A percentile compares a stretch with the other conserved stretches of the same genome.
Conservation (phyloP, 2,888 invertebrate species). For the Acronicta psi region DNA sequence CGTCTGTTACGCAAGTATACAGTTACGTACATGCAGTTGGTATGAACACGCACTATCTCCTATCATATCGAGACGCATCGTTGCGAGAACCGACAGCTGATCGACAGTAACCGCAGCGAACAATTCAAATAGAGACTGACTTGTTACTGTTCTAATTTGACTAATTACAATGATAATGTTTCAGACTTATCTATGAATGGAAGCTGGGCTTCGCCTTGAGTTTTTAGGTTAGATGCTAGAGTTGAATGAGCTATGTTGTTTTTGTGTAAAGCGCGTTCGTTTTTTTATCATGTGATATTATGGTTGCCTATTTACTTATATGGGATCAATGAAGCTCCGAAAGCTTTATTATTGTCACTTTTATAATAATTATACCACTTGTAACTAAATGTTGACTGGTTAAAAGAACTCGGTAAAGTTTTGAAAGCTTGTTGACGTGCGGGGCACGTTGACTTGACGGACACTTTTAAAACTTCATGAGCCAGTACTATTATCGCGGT, state of each 20-base stretch:
- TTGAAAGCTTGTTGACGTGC: not conserved
- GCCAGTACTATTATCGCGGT: not conserved
- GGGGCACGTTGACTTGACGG: too few species aligned
- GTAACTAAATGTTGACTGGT: too few species aligned
- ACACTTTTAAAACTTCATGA: too few species aligned
- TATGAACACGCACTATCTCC: slow-evolving; percentile 82
- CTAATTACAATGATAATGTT: slow-evolving; percentile 42
- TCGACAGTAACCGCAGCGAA: slow-evolving; percentile 61
- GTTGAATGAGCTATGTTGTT: not conserved
- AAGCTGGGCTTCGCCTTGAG: slow-evolving; percentile 11
- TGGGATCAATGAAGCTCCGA: too few species aligned
- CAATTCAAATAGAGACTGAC: slow-evolving; percentile 13
- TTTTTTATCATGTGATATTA: too few species aligned
- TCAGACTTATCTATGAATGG: slow-evolving; percentile 21
- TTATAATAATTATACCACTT: too few species aligned
- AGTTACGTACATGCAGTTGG: slow-evolving; percentile 71
- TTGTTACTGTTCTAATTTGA: slow-evolving; percentile 31
- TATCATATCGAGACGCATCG: slow-evolving; percentile 80
- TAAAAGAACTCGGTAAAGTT: not conserved
- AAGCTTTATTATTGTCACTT: too few species aligned
- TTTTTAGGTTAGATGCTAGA: not conserved
- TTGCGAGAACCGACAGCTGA: slow-evolving; percentile 78
- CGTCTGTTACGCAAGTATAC: slow-evolving; percentile 73
- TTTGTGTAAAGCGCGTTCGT: too few species aligned
- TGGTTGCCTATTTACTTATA: too few species aligned